Evolutionary conservation across 23 tunicate genomes (phyloP), one percentile per base, ranked within the genome.

Genomic region (Clavelina lepadiformis): DNA sequence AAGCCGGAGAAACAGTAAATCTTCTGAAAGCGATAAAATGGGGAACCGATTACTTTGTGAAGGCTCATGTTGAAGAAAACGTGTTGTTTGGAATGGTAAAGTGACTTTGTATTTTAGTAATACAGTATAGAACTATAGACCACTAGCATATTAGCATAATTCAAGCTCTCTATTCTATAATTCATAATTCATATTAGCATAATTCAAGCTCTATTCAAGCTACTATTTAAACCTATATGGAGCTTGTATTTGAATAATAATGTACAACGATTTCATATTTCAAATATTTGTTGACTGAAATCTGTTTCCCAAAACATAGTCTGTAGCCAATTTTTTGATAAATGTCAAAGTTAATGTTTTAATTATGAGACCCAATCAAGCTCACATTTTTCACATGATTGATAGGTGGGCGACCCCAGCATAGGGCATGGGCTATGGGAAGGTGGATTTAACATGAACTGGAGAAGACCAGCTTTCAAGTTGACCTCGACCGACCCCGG

Each of bases 11-110:
- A 46, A 72, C 33, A 22, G 65, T 34, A 8, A 50, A 80, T 29
- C 50, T 87, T 34, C 50, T 64, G 54, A 80, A 87, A 41, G 66
- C 85, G 18, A 61, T 87, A 0, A 80, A 66, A 80, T 87, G 96
- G 96, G 96, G 76, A 34, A 73, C 96, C 3, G 96, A 87, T 58
- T 87, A 80, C 50, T 87, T 87, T 38, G 6, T 87, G 11, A 87
- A 78, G 68, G 69, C 81, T 25, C 86, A 87, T 35, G 71, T 60
- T 13, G 55, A 66, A 24, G 72, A 73, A 3, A 32, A 67, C 31
- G 96, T 69, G 28, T 73, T 79, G 6, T 79, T 59, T 59, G 86
- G 81, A 67, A 82, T 80, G 81, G 94, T 78, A 27, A 69, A n/a
- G 78, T 13, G 20, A 6, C 0, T 46, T 28, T 54, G 31, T 28